Evolutionary conservation across 2,797 vertebrate genomes (phyloP).

Genomic region (Antennarius maculatus): DNA sequence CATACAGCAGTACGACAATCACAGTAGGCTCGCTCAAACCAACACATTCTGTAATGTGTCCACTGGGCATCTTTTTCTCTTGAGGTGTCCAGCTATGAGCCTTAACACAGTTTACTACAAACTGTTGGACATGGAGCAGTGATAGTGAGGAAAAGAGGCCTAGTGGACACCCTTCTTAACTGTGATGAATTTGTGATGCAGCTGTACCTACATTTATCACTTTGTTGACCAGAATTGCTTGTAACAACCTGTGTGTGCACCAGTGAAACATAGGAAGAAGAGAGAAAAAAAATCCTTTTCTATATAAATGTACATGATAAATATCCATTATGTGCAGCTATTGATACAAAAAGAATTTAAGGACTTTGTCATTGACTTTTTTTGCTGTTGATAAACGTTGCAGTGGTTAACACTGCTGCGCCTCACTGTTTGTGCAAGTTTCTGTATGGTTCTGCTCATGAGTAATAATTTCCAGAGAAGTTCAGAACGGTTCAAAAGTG

Average conservation of each 20-base stretch:
- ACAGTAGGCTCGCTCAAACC: slow-evolving; percentile 40
- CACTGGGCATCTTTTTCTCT: slow-evolving; percentile 59
- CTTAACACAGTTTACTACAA: no score
- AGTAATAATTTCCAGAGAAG: slow-evolving; percentile 67
- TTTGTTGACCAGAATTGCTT: slow-evolving; percentile 40
- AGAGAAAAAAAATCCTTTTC: slow-evolving; percentile 18
- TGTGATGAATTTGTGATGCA: slow-evolving; percentile 42
- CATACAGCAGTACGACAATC: slow-evolving; percentile 41
- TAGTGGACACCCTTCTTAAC: slow-evolving; percentile 50
- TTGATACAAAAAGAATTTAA: slow-evolving; percentile 34
- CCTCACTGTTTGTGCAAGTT: slow-evolving; percentile 55
- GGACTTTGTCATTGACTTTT: slow-evolving; percentile 47
- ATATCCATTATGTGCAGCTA: slow-evolving; percentile 51
- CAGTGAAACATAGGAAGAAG: slow-evolving; percentile 15
- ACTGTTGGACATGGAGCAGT: slow-evolving; percentile 13
- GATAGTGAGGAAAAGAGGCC: slow-evolving; percentile 50
- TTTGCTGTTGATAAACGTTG: slow-evolving; percentile 50
- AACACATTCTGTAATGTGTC: slow-evolving; percentile 46
- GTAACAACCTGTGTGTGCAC: slow-evolving; percentile 40
- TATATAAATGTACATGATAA: slow-evolving; percentile 45
- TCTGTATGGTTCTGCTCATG: slow-evolving; percentile 66
- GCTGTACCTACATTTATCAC: slow-evolving; percentile 41
- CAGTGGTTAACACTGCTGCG: slow-evolving; percentile 53
- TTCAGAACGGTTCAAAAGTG: slow-evolving; percentile 64
- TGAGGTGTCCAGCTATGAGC: slow-evolving; percentile 1